phyloP scores from a whole-genome alignment of 1,140 invertebrate species.

The Stenopsyche tienmushanensis region DNA sequence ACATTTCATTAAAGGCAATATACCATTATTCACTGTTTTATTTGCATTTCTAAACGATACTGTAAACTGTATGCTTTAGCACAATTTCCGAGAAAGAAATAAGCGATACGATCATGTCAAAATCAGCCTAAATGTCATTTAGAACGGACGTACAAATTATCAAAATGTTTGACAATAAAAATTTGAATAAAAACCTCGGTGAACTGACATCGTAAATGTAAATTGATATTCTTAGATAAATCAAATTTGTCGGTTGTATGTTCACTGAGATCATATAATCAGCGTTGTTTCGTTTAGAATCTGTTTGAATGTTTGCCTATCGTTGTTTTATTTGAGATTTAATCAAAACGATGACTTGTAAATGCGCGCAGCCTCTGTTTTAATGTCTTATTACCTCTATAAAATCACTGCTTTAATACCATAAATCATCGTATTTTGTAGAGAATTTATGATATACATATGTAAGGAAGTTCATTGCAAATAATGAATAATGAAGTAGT shows the following conservation, averaged over 20 bases:
- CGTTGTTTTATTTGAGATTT: not conserved
- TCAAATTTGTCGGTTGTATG: not conserved
- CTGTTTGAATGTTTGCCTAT: not conserved
- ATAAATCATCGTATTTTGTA: not conserved
- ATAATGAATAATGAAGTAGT: not conserved
- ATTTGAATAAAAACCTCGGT: too few species aligned
- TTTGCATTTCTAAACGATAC: not conserved
- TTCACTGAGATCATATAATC: not conserved
- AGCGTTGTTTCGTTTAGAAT: not conserved
- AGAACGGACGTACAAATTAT: too few species aligned
- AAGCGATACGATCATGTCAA: too few species aligned
- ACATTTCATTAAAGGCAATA: not conserved
- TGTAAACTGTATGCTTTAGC: not conserved
- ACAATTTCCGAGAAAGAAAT: too few species aligned
- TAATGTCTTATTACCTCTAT: not conserved
- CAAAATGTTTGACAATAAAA: too few species aligned
- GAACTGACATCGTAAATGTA: too few species aligned
- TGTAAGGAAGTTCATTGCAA: not conserved
- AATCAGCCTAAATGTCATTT: too few species aligned
- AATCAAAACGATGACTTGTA: not conserved
- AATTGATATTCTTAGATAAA: not conserved
- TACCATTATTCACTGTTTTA: not conserved
- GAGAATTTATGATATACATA: not conserved
- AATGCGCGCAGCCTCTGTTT: not conserved
- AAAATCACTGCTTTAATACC: not conserved